A percentile compares a stretch with the other conserved stretches of the same genome.
Conservation (phyloP, 2,888 invertebrate genomes). For the Oligia fasciuncula region DNA sequence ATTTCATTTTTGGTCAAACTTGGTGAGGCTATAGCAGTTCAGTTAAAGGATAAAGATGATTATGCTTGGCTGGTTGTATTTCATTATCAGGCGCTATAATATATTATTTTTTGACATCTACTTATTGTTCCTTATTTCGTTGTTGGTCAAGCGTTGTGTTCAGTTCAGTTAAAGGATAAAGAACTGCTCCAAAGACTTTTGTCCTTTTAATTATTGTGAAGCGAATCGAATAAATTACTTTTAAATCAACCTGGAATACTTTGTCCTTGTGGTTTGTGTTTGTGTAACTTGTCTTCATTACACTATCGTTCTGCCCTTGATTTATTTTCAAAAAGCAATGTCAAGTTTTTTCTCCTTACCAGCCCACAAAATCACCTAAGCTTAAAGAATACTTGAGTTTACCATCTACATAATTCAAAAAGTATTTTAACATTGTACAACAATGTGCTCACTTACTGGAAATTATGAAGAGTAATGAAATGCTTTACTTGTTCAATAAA, state of each 20-base stretch:
- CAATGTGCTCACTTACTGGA: background rate
- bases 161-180: background rate
- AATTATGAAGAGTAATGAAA: background rate
- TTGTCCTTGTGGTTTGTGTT: background rate
- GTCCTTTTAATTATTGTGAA: background rate
- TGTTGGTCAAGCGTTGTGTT: background rate
- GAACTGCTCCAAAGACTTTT: background rate
- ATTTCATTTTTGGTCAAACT: background rate
- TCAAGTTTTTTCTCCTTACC: background rate
- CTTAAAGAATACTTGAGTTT: background rate
- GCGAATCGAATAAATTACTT: rapidly evolving
- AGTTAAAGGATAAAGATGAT: constrained; percentile 15
- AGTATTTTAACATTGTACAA: background rate
- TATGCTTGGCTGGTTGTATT: constrained; percentile 32
- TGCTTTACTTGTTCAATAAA: constrained; percentile 16
- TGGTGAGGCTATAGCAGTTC: background rate
- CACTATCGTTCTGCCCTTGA: too few relatives aligned
- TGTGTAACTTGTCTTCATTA: background rate
- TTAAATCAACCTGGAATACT: background rate
- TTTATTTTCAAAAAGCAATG: background rate
- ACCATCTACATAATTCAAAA: background rate
- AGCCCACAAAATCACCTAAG: background rate
- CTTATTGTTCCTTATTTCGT: too few relatives aligned
- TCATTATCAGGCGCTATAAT: constrained; percentile 12
- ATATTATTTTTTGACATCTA: background rate